Base-by-base conservation (phyloP, 2,113 vertebrate genomes). In the Parus major region DNA sequence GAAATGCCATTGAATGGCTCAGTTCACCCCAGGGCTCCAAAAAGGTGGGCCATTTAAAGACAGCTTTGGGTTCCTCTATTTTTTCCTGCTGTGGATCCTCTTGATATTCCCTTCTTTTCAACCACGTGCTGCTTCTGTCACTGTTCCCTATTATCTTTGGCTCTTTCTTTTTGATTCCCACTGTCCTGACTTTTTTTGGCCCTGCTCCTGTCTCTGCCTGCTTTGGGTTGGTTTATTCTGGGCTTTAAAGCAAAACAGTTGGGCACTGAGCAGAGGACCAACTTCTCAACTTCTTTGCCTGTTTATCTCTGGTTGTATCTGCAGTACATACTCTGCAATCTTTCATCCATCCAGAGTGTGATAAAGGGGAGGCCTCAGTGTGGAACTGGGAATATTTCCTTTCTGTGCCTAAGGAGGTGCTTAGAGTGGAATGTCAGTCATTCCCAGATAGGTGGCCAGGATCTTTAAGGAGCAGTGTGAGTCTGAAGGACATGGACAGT, bases 1-100 rank as follows among this genome's bases (percentile, higher is more conserved):
- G 88, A 75, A 89, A 69, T 71, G 65, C 63, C 33, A 66, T 21
- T 87, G 92, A 93, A 49, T 66, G 86, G 49, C 79, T 94, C 88
- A 72, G 75, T 85, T 79, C 86, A 79, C 29, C 70, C 28, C 71
- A 93, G 91, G 82, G 92, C 75, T 96, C 70, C 82, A 70, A 70
- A 90, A 78, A 79, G 61, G 79, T 87, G 88, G 82, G 71, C 70
- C 66, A 72, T 60, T 79, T 90, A 72, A 75, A 88, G 66, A 88
- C 71, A 71, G 15, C 41, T 79, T 85, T 64, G 79, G 31, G 41
- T 79, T 88, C 61, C 88, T 88, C 6, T 68, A 0, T 60, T 68
- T 85, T 88, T 69, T 82, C 49, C 56, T 88, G 7, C 61, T 66
- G 29, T 85, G 75, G 52, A 55, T 46, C 52, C 76, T 75, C 23